These are phyloP conservation scores for Anthonomus grandis DNA, from an alignment of 1,140 invertebrate species.

Conservation along the genomic window DNA sequence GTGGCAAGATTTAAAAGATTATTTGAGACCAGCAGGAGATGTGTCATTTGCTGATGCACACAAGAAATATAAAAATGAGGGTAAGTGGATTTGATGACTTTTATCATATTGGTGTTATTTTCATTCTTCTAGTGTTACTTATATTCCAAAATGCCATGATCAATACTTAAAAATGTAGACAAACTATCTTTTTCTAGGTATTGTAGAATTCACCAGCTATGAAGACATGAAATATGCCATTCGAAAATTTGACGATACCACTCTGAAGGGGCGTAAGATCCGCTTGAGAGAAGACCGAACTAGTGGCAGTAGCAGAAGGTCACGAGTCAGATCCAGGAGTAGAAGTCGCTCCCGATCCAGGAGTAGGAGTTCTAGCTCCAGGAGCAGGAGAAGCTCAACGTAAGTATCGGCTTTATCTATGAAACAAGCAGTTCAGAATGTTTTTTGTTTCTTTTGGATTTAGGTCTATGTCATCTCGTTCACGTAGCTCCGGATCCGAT, in stretches of 20 bases:
- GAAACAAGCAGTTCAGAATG: no score
- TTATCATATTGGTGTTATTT: no score
- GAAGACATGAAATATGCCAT: conserved; percentile 92
- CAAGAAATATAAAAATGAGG: conserved; percentile 74
- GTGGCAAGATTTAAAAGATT: conserved; percentile 99
- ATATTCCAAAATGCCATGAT: no score
- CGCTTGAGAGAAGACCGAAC: conserved; percentile 21
- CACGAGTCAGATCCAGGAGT: background rate
- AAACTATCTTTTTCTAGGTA: conserved; percentile 44
- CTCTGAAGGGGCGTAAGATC: conserved; percentile 22
- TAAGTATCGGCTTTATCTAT: conserved; percentile 7
- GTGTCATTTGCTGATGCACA: conserved; percentile 95
- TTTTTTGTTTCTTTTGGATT: no score
- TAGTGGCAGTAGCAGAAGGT: background rate
- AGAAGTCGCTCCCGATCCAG: conserved; percentile 4
- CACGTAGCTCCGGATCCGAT: no score
- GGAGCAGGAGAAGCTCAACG: conserved; percentile 14
- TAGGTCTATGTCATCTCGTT: conserved; percentile 22
- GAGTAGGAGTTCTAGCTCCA: conserved; percentile 18
- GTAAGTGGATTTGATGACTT: no score
- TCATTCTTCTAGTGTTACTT: no score
- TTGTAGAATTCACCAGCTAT: conserved; percentile 86
- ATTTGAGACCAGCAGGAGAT: conserved; percentile 96
- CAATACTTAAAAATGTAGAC: no score
- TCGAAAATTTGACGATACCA: conserved; percentile 78